A percentile compares a stretch with the other conserved stretches of the same genome.
These are phyloP conservation scores for Paradisaea rubra DNA, from an alignment of 2,113 vertebrate species.

Conservation along the genomic window DNA sequence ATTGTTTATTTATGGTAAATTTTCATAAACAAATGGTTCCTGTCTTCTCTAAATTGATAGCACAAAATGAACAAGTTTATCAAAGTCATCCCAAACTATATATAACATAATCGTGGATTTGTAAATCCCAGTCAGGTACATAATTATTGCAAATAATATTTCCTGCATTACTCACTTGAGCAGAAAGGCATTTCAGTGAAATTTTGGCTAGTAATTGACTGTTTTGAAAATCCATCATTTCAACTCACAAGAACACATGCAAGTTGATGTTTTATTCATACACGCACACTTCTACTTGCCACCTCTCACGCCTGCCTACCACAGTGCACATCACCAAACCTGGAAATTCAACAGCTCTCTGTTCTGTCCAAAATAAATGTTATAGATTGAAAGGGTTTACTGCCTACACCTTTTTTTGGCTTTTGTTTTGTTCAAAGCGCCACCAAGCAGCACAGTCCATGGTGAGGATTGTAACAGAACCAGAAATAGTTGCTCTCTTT, in stretches of 20 bases:
- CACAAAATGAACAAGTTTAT: slow-evolving; percentile 31
- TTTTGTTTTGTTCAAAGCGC: not conserved
- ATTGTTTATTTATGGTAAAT: not conserved
- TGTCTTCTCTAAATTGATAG: slow-evolving; percentile 26
- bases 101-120: not conserved
- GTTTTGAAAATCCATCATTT: not conserved
- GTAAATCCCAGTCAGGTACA: not conserved
- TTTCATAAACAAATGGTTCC: slow-evolving; percentile 20
- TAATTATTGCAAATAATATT: not conserved
- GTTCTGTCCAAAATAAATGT: not conserved
- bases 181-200: not conserved
- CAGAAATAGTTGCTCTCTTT: not conserved
- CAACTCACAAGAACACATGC: not conserved
- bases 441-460: not conserved
- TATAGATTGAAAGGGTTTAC: not conserved
- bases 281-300: not conserved
- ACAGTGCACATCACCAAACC: not conserved
- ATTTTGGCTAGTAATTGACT: not conserved
- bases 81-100: not conserved
- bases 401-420: not conserved
- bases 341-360: not conserved
- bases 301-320: not conserved
- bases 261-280: not conserved
- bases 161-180: not conserved
- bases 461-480: not conserved